phyloP scores from a whole-genome alignment of 2,113 vertebrate genomes.

The Stictonetta naevosa region DNA sequence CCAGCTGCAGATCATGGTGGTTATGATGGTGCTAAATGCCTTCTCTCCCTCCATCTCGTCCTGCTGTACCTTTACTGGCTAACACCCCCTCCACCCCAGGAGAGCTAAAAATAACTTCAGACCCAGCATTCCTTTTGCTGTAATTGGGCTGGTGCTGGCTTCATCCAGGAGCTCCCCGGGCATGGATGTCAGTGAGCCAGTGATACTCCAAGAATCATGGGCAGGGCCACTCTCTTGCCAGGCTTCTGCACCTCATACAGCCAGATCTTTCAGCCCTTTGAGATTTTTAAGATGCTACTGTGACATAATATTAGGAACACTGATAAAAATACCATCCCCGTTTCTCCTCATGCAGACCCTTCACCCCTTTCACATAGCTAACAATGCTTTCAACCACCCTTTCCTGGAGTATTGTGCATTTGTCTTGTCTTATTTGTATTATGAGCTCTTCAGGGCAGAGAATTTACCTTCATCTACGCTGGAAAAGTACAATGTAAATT shows the following conservation, averaged over 20 bases:
- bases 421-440: slow-evolving; percentile 32
- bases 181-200: neutral
- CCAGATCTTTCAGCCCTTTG: neutral
- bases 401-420: neutral
- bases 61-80: too few species aligned
- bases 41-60: neutral
- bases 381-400: neutral
- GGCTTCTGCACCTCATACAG: neutral
- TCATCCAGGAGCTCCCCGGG: neutral
- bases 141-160: neutral
- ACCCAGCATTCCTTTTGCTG: accelerated
- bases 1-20: neutral
- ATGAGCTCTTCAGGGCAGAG: neutral
- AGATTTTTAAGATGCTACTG: neutral
- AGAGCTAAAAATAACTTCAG: neutral
- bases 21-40: neutral
- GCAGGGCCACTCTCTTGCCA: neutral
- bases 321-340: neutral
- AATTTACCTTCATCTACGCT: slow-evolving; percentile 19
- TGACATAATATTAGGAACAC: neutral
- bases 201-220: neutral
- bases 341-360: neutral
- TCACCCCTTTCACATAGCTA: neutral
- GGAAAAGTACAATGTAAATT: slow-evolving; percentile 4
- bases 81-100: too few species aligned